Evolutionary conservation across 2,888 invertebrate species (phyloP).

Genomic region (Zaprionus lineosus): DNA sequence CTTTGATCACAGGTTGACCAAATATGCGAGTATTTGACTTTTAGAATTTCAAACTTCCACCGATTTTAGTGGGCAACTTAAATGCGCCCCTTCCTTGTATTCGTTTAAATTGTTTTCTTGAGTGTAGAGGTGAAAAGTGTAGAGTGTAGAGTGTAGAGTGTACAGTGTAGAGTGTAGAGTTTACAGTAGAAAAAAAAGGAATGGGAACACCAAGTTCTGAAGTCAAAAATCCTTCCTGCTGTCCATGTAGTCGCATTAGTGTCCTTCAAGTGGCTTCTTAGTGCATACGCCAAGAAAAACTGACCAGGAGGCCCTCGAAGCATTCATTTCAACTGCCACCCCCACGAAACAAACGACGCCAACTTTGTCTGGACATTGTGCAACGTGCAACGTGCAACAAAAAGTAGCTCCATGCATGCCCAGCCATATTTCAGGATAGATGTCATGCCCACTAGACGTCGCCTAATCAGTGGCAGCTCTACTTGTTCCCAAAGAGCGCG

Average conservation of each 20-base stretch:
- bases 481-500: slow-evolving; percentile 7
- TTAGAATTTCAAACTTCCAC: too few relatives aligned
- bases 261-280: slow-evolving; percentile 68
- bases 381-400: slow-evolving; percentile 51
- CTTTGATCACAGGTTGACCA: too few relatives aligned
- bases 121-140: too few relatives aligned
- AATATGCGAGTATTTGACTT: too few relatives aligned
- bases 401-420: slow-evolving; percentile 69
- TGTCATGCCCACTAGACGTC: slow-evolving; percentile 54
- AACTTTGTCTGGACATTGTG: slow-evolving; percentile 52
- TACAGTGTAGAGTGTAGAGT: too few relatives aligned
- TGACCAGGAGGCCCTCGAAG: too few relatives aligned
- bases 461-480: slow-evolving; percentile 45
- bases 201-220: slow-evolving; percentile 1
- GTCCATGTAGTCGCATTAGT: slow-evolving; percentile 56
- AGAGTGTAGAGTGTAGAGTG: too few relatives aligned
- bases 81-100: too few relatives aligned
- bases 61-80: too few relatives aligned
- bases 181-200: too few relatives aligned
- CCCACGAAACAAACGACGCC: slow-evolving; percentile 44
- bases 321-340: too few relatives aligned
- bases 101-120: too few relatives aligned
- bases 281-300: slow-evolving; percentile 14
- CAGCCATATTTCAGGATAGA: slow-evolving; percentile 76
- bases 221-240: slow-evolving; percentile 11